Evolutionary conservation across 2,888 invertebrate genomes (phyloP), one percentile per base, ranked within the genome.

Genomic region (Adela reaumurella): DNA sequence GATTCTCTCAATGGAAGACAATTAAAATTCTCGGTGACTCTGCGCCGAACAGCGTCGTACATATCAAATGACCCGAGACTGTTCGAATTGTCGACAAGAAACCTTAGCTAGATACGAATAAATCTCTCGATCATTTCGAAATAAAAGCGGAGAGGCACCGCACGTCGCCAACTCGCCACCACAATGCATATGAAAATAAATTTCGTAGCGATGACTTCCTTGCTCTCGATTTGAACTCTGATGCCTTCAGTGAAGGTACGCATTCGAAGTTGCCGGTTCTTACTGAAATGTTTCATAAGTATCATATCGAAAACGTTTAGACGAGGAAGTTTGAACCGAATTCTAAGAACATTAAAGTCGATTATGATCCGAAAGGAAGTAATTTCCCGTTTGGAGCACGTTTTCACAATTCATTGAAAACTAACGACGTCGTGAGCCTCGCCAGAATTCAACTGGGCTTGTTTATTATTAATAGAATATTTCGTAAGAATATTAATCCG

Each of bases 1-100:
- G 63, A 65, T 68, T 68, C 63, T 68, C 70, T 74, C 69, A 74
- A 73, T 72, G 72, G 68, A 64, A 60, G 58, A 71, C 73, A 74
- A 76, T 77, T 76, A 77, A 74, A 64, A 76, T 74, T 77, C 74
- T 64, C 57, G 57, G 58, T 67, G 65, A 60, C 63, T 62, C 59
- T 54, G 52, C 58, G 61, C 64, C 28, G 20, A 16, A 5, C 59
- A 64, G 62, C 64, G 59, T 57, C 65, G 63, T 67, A 67, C 68
- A 68, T 70, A 64, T 58, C 61, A 58, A 64, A 60, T 57, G 17
- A 19, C 19, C 42, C 20, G 35, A 35, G 8, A 14, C 35, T 14
- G 14, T 35, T 24, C 24, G 35, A 35, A 8, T 14, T 6, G 8
- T 35, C 35, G 35, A 35, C 24, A 35, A 35, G 3, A 14, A 8